Evolutionary conservation across 2,113 vertebrate genomes (phyloP).

Genomic region (Suncus etruscus): DNA sequence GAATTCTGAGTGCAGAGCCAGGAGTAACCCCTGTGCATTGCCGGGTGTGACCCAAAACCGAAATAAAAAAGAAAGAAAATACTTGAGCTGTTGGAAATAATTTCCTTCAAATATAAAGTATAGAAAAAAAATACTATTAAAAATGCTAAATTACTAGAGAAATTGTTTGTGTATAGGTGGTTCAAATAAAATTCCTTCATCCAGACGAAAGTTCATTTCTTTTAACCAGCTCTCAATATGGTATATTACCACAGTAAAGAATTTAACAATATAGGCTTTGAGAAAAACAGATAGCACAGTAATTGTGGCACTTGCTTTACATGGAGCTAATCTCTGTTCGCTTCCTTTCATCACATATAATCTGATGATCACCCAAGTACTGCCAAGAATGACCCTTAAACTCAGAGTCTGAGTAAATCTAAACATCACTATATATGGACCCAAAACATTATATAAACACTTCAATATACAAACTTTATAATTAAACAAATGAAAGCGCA

Average conservation of each 20-base stretch:
- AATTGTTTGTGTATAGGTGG: background rate
- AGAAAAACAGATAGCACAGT: background rate
- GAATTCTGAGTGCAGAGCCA: too few species aligned
- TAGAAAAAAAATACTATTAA: background rate
- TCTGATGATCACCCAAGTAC: too few species aligned
- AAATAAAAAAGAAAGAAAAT: background rate
- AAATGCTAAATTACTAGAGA: conserved; percentile 34
- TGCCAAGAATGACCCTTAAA: too few species aligned
- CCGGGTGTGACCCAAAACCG: too few species aligned
- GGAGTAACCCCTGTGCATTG: too few species aligned
- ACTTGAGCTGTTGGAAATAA: conserved; percentile 1
- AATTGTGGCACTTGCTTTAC: too few species aligned
- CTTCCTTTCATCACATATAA: too few species aligned
- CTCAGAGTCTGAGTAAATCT: too few species aligned
- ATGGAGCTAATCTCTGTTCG: too few species aligned
- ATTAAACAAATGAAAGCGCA: conserved; percentile 5
- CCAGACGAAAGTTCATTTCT: conserved; percentile 9
- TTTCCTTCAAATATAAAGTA: background rate
- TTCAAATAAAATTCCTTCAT: conserved; percentile 37
- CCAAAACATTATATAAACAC: too few species aligned
- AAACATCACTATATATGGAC: too few species aligned
- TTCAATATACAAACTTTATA: too few species aligned
- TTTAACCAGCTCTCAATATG: background rate
- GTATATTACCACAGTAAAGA: background rate
- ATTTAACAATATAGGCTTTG: background rate